Conservation (phyloP, 2,113 vertebrate species). For the Labeo catla region DNA sequence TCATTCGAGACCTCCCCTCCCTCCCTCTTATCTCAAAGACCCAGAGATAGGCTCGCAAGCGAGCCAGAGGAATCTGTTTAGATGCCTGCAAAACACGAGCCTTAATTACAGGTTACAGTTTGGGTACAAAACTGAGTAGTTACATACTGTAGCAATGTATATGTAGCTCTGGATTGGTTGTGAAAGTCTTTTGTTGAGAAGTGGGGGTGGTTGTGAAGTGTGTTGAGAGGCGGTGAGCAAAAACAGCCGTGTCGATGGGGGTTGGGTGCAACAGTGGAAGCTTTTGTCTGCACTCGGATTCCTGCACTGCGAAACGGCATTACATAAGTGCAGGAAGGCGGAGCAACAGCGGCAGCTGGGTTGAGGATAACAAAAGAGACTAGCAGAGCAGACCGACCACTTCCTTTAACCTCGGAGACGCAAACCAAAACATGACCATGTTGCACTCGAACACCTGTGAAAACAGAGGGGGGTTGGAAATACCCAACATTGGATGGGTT, state of each 20-base stretch:
- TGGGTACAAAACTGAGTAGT: background rate
- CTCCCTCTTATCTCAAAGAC: slow-evolving; percentile 7
- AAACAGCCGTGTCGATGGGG: slow-evolving; percentile 60
- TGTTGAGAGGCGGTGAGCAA: slow-evolving; percentile 43
- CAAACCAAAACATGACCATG: slow-evolving; percentile 34
- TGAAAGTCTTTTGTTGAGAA: slow-evolving; percentile 37
- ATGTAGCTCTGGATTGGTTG: background rate
- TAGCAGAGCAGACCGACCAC: slow-evolving; percentile 37
- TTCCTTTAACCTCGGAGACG: background rate
- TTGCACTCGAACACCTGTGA: slow-evolving; percentile 20
- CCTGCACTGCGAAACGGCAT: slow-evolving; percentile 72
- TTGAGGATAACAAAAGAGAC: slow-evolving; percentile 62
- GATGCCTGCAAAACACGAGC: slow-evolving; percentile 17
- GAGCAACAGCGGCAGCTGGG: slow-evolving; percentile 67
- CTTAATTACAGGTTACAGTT: background rate
- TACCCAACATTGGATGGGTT: background rate
- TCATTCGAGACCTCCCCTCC: background rate
- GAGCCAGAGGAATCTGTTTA: slow-evolving; percentile 20
- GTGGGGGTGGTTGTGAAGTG: slow-evolving; percentile 45
- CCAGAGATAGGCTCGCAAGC: background rate
- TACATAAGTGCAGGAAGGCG: slow-evolving; percentile 67
- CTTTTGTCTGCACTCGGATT: slow-evolving; percentile 76
- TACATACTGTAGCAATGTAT: background rate
- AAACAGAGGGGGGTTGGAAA: background rate
- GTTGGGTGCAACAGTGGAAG: slow-evolving; percentile 66